Evolutionary conservation across 2,888 invertebrate species (phyloP), one percentile per base, ranked within the genome.

Genomic region (Acanthosoma haemorrhoidale): DNA sequence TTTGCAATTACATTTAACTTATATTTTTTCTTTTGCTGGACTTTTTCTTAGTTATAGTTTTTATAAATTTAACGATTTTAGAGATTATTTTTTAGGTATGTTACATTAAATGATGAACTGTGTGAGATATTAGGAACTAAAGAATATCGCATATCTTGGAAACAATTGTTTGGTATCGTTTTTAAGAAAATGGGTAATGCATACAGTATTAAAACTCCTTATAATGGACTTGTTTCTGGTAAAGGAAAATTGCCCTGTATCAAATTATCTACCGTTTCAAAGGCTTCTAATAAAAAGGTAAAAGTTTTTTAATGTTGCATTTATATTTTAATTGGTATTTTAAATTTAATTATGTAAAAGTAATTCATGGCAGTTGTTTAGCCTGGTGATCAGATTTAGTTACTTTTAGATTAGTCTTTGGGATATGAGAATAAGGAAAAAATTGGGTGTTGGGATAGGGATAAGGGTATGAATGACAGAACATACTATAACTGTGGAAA

Each of bases 241-340:
- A 89, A 88, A 77, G 87, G 88, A 58, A 88, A 88, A 79, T 82
- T 94, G 63, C 88, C 90, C 36, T 88, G 91, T 3, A 87, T 96
- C 75, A 86, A 85, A 75, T 88, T 96, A 82, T 86, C 86, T 15
- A 85, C 93, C 5, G 88, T 86, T 18, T 87, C 87, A n/a, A 82
- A 95, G 71, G 87, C 89, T 21, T 90, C 92, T 21, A 93, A 93
- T 79, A 96, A 96, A 79, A 94, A 94, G 85, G 94, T 91, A 68
- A 39, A 36, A n/a, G n/a, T 38, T 61, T 36, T 38, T 51, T n/a
- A n/a, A n/a, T n/a, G n/a, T n/a, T n/a, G n/a, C n/a, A n/a, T n/a
- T n/a, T n/a, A n/a, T n/a, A n/a, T n/a, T n/a, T n/a, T n/a, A n/a
- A n/a, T n/a, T n/a, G n/a, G n/a, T n/a, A n/a, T n/a, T n/a, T n/a